Conservation (phyloP, 2,888 invertebrate genomes). For the Troilus luridus region DNA sequence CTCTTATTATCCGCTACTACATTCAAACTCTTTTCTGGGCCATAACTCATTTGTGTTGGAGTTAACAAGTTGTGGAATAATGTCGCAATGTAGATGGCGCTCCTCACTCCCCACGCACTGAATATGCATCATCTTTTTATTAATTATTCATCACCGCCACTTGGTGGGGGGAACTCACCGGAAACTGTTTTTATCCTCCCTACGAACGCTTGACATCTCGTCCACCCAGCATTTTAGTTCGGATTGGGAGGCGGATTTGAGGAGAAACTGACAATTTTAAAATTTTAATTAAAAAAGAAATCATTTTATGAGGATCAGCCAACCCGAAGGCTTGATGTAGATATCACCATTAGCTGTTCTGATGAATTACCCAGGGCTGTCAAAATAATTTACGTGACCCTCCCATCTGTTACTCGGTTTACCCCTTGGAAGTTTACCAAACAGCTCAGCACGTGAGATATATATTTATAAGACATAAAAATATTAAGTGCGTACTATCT, state of each 20-base stretch:
- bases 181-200: neutral
- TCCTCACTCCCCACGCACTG: neutral
- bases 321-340: too few relatives aligned
- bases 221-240: neutral
- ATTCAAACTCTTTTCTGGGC: neutral
- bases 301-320: too few relatives aligned
- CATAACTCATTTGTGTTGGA: neutral
- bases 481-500: too few relatives aligned
- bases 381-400: too few relatives aligned
- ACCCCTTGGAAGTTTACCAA: too few relatives aligned
- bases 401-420: too few relatives aligned
- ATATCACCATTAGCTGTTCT: too few relatives aligned
- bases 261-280: too few relatives aligned
- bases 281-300: too few relatives aligned
- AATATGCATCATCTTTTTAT: conserved; percentile 24
- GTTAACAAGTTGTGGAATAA: conserved; percentile 34
- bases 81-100: neutral
- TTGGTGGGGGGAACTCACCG: neutral
- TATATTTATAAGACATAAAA: too few relatives aligned
- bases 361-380: too few relatives aligned
- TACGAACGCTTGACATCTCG: neutral
- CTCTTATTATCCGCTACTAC: neutral
- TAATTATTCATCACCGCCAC: conserved; percentile 2
- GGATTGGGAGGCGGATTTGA: neutral
- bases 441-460: too few relatives aligned